Evolutionary conservation across 2,888 invertebrate genomes (phyloP), one percentile per base, ranked within the genome.

Genomic region (Ceraclea dissimilis): DNA sequence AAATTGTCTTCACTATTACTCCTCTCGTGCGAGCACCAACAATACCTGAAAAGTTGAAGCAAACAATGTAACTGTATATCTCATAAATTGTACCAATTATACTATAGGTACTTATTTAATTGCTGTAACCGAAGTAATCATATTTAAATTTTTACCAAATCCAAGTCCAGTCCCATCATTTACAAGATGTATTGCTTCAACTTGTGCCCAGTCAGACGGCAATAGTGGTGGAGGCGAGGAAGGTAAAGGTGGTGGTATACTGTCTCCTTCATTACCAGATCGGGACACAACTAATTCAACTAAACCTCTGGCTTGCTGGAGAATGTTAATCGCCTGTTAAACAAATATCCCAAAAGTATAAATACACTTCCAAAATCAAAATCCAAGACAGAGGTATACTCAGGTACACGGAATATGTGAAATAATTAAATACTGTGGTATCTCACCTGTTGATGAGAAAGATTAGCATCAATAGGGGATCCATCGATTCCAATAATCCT

Each of bases 141-240:
- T n/a, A n/a, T n/a, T n/a, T n/a, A n/a, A 26, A 26, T 26, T 47
- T 47, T 69, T 70, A 68, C 93, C 99, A 77, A 99, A 99, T 39
- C 99, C 99, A 64, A 99, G 83, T 26, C 97, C 97, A 58, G 94
- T 92, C 60, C 96, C 97, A 82, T 98, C 98, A 74, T 98, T 98
- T 48, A 95, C 88, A 62, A 99, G 79, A 70, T 98, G 96, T 66
- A 99, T 94, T 58, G 96, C 92, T 80, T 99, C 97, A 65, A 97
- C 91, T 76, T 96, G 94, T 18, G 93, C 93, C 90, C 93, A 96
- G 74, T 96, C 96, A 58, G 93, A 90, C 48, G 79, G 83, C 58
- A 92, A 52, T n/a, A 62, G 50, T 8, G 62, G 62, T 2, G 62
- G 62, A 10, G 60, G 54, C 2, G 62, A 60, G 13, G 57, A 51